Percentiles rank a stretch among this genome's conserved stretches.
Conservation (phyloP, 2,888 invertebrate species). For the Halocaridina rubra region DNA sequence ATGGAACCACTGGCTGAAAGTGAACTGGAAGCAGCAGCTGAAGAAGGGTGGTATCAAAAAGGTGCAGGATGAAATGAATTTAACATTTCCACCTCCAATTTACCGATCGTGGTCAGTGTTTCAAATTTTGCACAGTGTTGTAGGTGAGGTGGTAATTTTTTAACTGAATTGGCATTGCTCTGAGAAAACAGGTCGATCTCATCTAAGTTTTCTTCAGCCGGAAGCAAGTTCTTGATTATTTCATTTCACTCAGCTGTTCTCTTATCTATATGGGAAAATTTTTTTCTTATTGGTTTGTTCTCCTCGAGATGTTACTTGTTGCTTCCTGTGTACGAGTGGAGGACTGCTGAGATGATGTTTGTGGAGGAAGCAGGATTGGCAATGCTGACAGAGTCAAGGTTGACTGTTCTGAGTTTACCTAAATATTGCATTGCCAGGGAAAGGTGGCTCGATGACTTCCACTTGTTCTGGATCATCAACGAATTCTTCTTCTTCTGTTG, state of each 20-base stretch:
- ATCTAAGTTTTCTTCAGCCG: conserved; percentile 23
- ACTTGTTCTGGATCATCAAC: conserved; percentile 29
- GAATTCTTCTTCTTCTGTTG: conserved; percentile 1
- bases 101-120: no score
- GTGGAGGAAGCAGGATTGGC: conserved; percentile 12
- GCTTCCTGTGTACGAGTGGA: conserved; percentile 26
- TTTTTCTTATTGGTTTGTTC: no score
- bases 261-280: conserved; percentile 23
- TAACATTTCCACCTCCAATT: conserved; percentile 28
- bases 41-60: background rate
- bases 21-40: background rate
- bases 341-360: conserved; percentile 39
- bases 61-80: conserved; percentile 1
- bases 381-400: conserved; percentile 10
- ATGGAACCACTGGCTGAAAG: conserved; percentile 19
- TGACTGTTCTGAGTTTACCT: conserved; percentile 34
- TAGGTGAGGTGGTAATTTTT: conserved; percentile 36
- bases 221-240: conserved; percentile 26
- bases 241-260: conserved; percentile 22
- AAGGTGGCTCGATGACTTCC: background rate
- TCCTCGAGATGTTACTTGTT: conserved; percentile 31
- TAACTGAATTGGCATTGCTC: conserved; percentile 41
- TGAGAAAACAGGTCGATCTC: conserved; percentile 31
- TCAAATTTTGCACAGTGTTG: conserved; percentile 38
- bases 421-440: conserved; percentile 33